phyloP scores from a whole-genome alignment of 2,888 invertebrate species.

The Ashinkailepas kermadecensis region DNA sequence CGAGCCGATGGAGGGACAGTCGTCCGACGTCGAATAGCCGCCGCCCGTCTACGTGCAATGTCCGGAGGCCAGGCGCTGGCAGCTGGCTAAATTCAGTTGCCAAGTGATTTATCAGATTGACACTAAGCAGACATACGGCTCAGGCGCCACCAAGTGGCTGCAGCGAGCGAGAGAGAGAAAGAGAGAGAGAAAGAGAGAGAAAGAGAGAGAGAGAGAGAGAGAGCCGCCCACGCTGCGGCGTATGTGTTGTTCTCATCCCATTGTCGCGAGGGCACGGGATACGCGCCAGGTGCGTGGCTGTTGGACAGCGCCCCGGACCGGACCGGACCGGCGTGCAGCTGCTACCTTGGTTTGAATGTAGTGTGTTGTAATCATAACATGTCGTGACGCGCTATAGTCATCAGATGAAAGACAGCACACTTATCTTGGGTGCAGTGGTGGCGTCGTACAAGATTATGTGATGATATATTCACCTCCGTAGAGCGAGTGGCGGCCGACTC shows the following conservation, averaged over 20 bases:
- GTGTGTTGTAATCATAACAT: conserved; percentile 1
- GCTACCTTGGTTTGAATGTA: background rate
- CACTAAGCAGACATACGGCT: background rate
- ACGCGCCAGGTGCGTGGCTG: too few species aligned
- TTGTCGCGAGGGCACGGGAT: background rate
- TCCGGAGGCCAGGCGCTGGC: background rate
- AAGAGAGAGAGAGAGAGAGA: background rate
- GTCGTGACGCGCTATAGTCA: background rate
- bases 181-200: background rate
- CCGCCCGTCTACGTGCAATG: background rate
- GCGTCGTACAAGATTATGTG: background rate
- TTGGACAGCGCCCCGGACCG: too few species aligned
- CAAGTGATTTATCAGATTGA: background rate
- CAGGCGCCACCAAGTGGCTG: background rate
- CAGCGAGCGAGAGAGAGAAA: too few species aligned
- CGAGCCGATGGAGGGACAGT: background rate
- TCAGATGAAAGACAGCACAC: background rate
- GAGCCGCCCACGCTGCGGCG: background rate
- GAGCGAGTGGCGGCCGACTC: background rate
- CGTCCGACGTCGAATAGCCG: background rate
- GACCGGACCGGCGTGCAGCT: too few species aligned
- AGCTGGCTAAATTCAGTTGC: background rate
- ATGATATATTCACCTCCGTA: background rate
- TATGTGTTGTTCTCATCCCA: conserved; percentile 14
- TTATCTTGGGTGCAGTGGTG: background rate